Base-by-base conservation (phyloP, 2,888 invertebrate genomes). In the Yponomeuta evonymella region DNA sequence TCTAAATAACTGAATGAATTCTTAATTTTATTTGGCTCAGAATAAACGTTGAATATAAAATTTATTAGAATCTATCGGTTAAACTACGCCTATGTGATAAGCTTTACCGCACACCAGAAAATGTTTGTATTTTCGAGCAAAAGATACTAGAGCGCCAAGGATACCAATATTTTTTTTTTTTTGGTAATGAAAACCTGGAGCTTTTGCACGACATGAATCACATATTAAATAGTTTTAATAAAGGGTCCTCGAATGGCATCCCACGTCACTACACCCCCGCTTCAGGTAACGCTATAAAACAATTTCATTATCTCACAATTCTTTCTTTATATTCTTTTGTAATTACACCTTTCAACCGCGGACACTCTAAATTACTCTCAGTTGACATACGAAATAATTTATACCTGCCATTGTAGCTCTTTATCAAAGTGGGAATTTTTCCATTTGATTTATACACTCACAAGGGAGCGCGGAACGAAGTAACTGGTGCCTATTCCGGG, bases 401-500 rank as follows among this genome's bases (percentile, higher is more conserved):
- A 68, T 68, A 51, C 51, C 48, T 68, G 48, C 68, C 23, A 51
- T 48, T 12, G 30, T 8, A 51, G 29, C 30, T 48, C 68, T 68
- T 68, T 68, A 68, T 68, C 68, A 48, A 23, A 23, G 51, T n/a
- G 29, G 48, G 51, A 29, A 68, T 68, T 68, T 68, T 51, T 48
- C 48, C 68, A 51, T 48, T 68, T 68, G 68, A 68, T 68, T 68
- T 68, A 68, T 68, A 68, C 23, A 68, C 51, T 15, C 15, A 15
- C 15, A 1, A 1, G 51, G 12, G 15, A 12, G 12, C 12, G 51
- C 15, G 15, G 51, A 3, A 12, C 51, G 15, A 58, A 58, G 15
- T 3, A 58, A 58, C 15, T 15, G 51, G 51, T 58, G 51, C 8
- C 51, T 58, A 58, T 58, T 58, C 51, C 12, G 51, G 51, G 51